Evolutionary conservation across 2,888 invertebrate species (phyloP), one percentile per base, ranked within the genome.

Genomic region (Melanotus villosus): DNA sequence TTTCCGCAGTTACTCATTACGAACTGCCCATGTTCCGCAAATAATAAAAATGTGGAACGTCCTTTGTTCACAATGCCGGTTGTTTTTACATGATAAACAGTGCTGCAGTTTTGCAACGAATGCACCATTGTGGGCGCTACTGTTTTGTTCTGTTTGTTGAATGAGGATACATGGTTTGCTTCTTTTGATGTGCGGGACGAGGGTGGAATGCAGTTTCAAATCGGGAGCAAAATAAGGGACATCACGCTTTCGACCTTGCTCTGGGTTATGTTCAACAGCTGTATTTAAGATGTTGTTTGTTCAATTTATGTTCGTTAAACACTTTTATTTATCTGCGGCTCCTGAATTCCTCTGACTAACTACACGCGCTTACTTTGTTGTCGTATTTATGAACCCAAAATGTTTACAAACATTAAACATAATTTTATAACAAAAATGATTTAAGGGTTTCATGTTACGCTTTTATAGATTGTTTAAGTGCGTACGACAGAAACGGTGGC

Each of bases 241-340:
- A 66, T 59, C 59, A 59, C 30, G 59, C 45, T 58, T 50, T 66
- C 66, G 66, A 66, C 66, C 66, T 66, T 66, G 66, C 58, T 66
- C 58, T 59, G 50, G 66, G 66, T 66, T 58, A 41, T 34, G 34
- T 32, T 26, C 45, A 67, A 52, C 67, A 67, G 67, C 67, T 67
- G 67, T 62, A 56, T 45, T 68, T 60, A 63, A 63, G 63, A 63
- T 57, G 56, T 65, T 69, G 62, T 66, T 72, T 72, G 59, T 62
- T 57, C 65, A 47, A 57, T 57, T 68, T 57, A 32, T 32, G 68
- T 54, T 58, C 60, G 65, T 59, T 60, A 69, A 69, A 69, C 60
- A 65, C 34, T 59, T 50, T 60, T 64, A 56, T 62, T 36, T 47
- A n/a, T 18, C n/a, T n/a, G n/a, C 16, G 54, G 21, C 23, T 10